Base-by-base conservation (phyloP, 2,113 vertebrate genomes). In the Bujurquina vittata region DNA sequence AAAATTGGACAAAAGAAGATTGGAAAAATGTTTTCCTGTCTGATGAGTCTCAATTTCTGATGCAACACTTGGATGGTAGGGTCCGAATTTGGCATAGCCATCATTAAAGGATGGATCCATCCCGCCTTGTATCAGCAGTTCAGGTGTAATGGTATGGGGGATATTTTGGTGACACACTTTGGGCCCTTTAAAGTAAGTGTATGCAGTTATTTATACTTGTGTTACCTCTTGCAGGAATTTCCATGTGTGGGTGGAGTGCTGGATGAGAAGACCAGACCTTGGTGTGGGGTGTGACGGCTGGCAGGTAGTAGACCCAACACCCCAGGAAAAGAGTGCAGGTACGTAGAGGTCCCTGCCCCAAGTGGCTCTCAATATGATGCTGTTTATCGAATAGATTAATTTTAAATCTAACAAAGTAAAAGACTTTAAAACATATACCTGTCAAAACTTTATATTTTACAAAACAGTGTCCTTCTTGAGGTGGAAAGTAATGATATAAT, bases 241-340 rank as follows among this genome's bases (percentile, higher is more conserved):
- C 92, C 97, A 98, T 84, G 97, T 97, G 88, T 98, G 97, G 97
- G 95, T 96, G 61, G 97, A 98, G 87, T 95, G 95, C 0, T 98
- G 97, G 97, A 97, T 98, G 97, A 88, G 86, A 56, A 96, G 97
- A 22, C 93, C 95, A 0, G 97, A 98, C 89, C 93, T 98, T 10
- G 55, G 83, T 1, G 23, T 43, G 0, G 90, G 49, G 14, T 98
- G 95, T 0, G 94, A 96, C 0, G 97, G 97, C n/a, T 98, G 97
- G 97, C 97, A 98, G 91, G 97, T 84, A 0, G 88, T 98, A 73
- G 97, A 98, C 80, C 96, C 97, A 0, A 98, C 97, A 0, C 97
- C 97, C 1, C 97, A 98, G 90, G 97, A 97, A 87, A 97, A 93
- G 91, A 98, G 96, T 0, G 95, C 92, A 93, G 97, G 97, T 97